Evolutionary conservation across 1,140 invertebrate species (phyloP).

Genomic region (Ooceraea biroi): DNA sequence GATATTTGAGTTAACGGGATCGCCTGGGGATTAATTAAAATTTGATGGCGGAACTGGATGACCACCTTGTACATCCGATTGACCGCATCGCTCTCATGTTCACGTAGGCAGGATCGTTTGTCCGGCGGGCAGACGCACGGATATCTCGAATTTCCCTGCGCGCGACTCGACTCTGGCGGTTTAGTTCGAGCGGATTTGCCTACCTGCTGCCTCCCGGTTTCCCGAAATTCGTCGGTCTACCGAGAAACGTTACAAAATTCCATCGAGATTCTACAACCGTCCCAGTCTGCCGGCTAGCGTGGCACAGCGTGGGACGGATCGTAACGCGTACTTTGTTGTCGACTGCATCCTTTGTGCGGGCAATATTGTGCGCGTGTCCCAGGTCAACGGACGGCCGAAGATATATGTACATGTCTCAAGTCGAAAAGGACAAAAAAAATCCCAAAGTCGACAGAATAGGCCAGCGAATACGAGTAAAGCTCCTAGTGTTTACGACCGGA

Average conservation of each 20-base stretch:
- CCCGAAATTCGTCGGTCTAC: constrained; percentile 59
- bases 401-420: not conserved
- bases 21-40: not conserved
- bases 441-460: not conserved
- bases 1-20: not conserved
- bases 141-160: constrained; percentile 61
- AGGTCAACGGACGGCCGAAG: not conserved
- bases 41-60: constrained; percentile 7
- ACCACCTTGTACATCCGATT: constrained; percentile 31
- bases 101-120: constrained; percentile 29
- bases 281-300: not conserved
- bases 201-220: constrained; percentile 47
- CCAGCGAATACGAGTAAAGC: not conserved
- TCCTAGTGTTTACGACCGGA: not conserved
- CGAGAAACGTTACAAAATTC: constrained; percentile 63
- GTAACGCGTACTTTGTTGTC: not conserved
- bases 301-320: not conserved
- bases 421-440: not conserved
- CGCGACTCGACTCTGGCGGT: constrained; percentile 40
- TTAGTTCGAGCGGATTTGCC: constrained; percentile 43
- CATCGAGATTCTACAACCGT: constrained; percentile 52
- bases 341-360: constrained; percentile 8
- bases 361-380: not conserved
- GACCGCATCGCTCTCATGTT: constrained; percentile 27
- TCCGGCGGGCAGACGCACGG: constrained; percentile 41